phyloP scores from a whole-genome alignment of 2,797 vertebrate genomes.

The Dicrostonyx torquatus region DNA sequence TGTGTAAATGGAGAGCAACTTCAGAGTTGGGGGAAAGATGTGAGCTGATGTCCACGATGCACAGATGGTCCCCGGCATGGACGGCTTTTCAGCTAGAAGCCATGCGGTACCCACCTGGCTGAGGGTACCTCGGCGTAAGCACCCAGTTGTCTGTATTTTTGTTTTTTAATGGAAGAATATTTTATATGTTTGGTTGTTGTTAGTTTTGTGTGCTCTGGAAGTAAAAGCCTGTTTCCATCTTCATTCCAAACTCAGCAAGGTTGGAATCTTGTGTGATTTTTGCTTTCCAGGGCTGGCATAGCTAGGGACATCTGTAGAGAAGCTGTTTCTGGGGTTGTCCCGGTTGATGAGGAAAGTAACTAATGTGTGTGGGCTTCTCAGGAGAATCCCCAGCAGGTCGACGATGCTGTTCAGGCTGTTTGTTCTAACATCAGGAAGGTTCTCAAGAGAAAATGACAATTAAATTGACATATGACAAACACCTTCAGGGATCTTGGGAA shows the following conservation, averaged over 20 bases:
- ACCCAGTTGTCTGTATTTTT: background rate
- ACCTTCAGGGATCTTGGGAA: background rate
- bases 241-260: background rate
- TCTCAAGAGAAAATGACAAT: slow-evolving; percentile 2
- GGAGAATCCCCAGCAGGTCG: background rate
- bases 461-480: background rate
- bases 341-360: background rate
- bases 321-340: background rate
- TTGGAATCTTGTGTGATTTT: background rate
- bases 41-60: background rate
- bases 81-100: background rate
- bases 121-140: background rate
- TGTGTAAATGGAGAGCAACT: slow-evolving; percentile 49
- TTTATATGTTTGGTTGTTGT: background rate
- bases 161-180: background rate
- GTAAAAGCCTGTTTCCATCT: background rate
- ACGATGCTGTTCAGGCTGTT: background rate
- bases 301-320: background rate
- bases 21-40: background rate
- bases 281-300: background rate
- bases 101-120: background rate
- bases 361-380: background rate
- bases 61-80: background rate
- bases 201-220: slow-evolving; percentile 37
- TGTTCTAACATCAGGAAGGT: background rate